Conservation (phyloP, 1,140 invertebrate genomes). For the Mercenaria mercenaria region DNA sequence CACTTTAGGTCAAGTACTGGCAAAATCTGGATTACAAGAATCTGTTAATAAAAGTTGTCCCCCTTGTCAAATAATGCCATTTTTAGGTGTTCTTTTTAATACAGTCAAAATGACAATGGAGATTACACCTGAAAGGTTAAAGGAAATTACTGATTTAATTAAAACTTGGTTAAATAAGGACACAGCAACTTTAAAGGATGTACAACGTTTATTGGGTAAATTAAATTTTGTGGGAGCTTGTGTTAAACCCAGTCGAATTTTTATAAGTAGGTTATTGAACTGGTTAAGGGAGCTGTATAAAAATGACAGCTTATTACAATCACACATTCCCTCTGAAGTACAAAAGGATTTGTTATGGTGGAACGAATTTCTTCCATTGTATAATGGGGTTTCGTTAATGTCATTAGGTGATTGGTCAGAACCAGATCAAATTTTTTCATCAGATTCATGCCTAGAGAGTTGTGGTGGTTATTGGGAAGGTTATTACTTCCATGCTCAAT, state of each 20-base stretch:
- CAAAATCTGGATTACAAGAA: neutral
- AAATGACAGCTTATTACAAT: neutral
- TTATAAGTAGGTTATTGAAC: slow-evolving; percentile 20
- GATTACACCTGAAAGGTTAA: neutral
- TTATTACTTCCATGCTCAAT: slow-evolving; percentile 9
- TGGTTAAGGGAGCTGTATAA: neutral
- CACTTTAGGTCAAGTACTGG: neutral
- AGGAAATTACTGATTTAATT: neutral
- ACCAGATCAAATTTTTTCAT: slow-evolving; percentile 22
- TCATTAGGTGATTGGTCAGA: neutral
- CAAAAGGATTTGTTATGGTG: slow-evolving; percentile 52
- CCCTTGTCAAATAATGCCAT: neutral
- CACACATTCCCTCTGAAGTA: neutral
- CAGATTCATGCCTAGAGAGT: slow-evolving; percentile 33
- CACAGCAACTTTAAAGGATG: neutral
- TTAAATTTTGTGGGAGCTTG: slow-evolving; percentile 17
- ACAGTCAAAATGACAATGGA: slow-evolving; percentile 5
- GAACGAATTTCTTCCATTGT: slow-evolving; percentile 11
- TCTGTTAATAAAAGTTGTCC: neutral
- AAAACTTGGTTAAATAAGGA: slow-evolving; percentile 24
- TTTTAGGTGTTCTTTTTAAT: neutral
- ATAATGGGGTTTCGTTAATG: slow-evolving; percentile 51
- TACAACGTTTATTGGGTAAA: slow-evolving; percentile 45
- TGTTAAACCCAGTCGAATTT: too few species aligned
- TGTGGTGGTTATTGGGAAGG: slow-evolving; percentile 27